Percentiles rank a stretch among this genome's conserved stretches.
Conservation (phyloP, 2,113 vertebrate genomes). For the Melierax canorus region DNA sequence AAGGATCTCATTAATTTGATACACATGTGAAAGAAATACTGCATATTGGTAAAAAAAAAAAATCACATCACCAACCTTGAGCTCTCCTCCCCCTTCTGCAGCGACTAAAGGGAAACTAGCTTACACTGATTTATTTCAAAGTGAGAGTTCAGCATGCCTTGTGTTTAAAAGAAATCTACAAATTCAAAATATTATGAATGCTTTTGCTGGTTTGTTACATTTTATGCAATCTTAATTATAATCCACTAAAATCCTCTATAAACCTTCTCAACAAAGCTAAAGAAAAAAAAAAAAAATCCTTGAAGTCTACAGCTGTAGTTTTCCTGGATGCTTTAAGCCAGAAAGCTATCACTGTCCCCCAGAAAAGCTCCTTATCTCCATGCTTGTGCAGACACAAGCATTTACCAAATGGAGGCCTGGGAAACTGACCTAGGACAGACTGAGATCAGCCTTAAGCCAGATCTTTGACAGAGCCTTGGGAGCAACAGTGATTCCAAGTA, state of each 20-base stretch:
- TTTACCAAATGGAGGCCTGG: neutral
- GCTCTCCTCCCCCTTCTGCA: neutral
- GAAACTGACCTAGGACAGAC: neutral
- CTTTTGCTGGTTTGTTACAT: neutral
- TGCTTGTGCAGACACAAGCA: neutral
- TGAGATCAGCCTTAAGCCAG: neutral
- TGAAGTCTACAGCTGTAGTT: neutral
- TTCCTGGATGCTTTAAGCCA: neutral
- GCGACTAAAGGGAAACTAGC: neutral
- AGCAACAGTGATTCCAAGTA: neutral
- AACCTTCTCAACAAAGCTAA: neutral
- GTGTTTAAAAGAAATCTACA: neutral
- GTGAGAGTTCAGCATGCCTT: neutral
- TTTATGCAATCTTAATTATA: neutral
- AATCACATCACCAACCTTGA: neutral
- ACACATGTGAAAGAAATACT: neutral
- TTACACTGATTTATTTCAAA: neutral
- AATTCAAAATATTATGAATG: neutral
- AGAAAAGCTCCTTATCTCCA: neutral
- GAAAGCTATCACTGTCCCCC: neutral
- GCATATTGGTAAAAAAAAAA: neutral
- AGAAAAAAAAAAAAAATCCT: neutral
- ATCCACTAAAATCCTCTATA: neutral
- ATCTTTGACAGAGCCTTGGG: neutral
- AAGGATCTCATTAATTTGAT: slow-evolving; percentile 5